Conservation (phyloP, 2,113 vertebrate genomes). For the Speoplatyrhinus poulsoni region DNA sequence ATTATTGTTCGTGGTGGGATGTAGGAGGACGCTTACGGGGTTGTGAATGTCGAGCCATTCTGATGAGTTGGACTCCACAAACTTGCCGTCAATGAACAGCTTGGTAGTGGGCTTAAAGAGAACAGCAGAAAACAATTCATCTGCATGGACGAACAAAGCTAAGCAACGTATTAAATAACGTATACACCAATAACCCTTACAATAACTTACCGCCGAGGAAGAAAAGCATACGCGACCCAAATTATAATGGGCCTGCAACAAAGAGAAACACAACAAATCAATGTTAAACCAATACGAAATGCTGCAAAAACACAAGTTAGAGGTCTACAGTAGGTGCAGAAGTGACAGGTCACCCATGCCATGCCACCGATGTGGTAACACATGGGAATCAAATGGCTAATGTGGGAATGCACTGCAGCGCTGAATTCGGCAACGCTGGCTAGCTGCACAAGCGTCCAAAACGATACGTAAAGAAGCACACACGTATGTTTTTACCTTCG, state of each 20-base stretch:
- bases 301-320: too few species aligned
- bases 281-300: too few species aligned
- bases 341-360: too few species aligned
- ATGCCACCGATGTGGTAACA: too few species aligned
- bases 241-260: conserved; percentile 56
- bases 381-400: too few species aligned
- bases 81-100: conserved; percentile 97
- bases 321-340: too few species aligned
- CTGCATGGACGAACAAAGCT: neutral
- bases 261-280: conserved; percentile 2
- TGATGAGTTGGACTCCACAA: conserved; percentile 90
- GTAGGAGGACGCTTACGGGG: conserved; percentile 82
- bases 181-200: neutral
- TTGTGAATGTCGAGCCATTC: conserved; percentile 97
- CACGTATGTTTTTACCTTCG: conserved; percentile 42
- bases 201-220: conserved; percentile 64
- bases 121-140: conserved; percentile 24
- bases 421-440: conserved; percentile 21
- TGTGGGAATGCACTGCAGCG: too few species aligned
- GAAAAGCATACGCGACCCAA: conserved; percentile 71
- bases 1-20: conserved; percentile 1
- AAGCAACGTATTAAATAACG: neutral
- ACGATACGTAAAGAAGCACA: neutral
- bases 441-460: neutral
- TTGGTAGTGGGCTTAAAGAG: conserved; percentile 88